A percentile compares a stretch with the other conserved stretches of the same genome.
Evolutionary conservation across 2,888 invertebrate genomes (phyloP).

Genomic region (Drosophila villosipedis): DNA sequence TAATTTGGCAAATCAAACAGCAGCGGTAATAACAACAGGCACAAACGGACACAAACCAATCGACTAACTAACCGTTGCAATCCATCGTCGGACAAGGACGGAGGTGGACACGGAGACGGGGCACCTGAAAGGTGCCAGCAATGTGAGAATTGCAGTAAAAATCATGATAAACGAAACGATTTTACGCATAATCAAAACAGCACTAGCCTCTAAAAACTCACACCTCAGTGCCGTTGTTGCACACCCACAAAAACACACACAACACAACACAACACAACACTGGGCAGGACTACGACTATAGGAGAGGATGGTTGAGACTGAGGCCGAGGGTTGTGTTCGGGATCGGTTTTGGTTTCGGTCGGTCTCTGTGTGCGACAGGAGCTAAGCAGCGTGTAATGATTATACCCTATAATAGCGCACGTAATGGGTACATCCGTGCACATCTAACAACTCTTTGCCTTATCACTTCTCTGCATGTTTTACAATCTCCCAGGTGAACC

Average conservation of each 20-base stretch:
- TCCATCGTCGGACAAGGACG: conserved; percentile 10
- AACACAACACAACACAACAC: conserved; percentile 6
- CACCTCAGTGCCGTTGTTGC: conserved; percentile 57
- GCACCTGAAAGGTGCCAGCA: conserved; percentile 40
- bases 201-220: conserved; percentile 70
- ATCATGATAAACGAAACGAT: conserved; percentile 77
- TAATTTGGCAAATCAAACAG: conserved; percentile 53
- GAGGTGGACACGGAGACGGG: background rate
- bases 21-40: conserved; percentile 38
- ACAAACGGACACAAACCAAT: conserved; percentile 41
- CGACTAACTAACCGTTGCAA: conserved; percentile 42
- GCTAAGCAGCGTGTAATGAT: conserved; percentile 77
- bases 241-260: conserved; percentile 41
- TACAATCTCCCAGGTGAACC: background rate
- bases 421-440: conserved; percentile 9
- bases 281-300: conserved; percentile 6
- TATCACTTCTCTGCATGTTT: background rate
- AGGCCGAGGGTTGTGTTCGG: conserved; percentile 34
- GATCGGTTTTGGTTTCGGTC: conserved; percentile 44
- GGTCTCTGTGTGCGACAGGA: conserved; percentile 60
- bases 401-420: conserved; percentile 27
- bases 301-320: conserved; percentile 1
- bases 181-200: conserved; percentile 80
- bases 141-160: conserved; percentile 67
- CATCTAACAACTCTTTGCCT: background rate